A percentile compares a stretch with the other conserved stretches of the same genome.
Evolutionary conservation across 2,113 vertebrate species (phyloP).

Genomic region (Ictidomys tridecemlineatus): DNA sequence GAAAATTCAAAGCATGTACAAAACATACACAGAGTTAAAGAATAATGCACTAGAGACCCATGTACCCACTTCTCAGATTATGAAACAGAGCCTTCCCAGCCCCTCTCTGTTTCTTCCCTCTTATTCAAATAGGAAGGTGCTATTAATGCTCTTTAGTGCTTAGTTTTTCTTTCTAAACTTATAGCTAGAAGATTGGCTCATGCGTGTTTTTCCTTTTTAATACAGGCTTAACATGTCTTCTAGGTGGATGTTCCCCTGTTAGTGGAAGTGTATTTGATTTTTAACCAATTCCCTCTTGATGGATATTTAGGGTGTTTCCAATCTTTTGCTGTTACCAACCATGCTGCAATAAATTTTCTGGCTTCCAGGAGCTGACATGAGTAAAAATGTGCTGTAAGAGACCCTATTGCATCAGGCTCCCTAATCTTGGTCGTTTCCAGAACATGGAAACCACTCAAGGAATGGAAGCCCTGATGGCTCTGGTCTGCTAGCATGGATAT

Average conservation of each 20-base stretch:
- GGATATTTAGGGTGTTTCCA: slow-evolving; percentile 68
- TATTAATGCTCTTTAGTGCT: not conserved
- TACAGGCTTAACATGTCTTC: not conserved
- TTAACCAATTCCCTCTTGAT: not conserved
- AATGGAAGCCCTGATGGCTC: not conserved
- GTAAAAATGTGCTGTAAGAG: slow-evolving; percentile 43
- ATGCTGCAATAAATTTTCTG: slow-evolving; percentile 22
- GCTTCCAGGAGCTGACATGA: slow-evolving; percentile 58
- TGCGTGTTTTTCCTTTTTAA: not conserved
- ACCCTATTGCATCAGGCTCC: not conserved
- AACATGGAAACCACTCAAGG: not conserved
- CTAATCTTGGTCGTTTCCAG: not conserved
- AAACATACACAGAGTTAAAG: not conserved
- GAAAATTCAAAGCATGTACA: not conserved
- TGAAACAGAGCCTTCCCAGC: not conserved
- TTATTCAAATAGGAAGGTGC: not conserved
- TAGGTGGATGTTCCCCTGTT: not conserved
- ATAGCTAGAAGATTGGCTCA: not conserved
- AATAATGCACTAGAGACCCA: not conserved
- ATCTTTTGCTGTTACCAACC: not conserved
- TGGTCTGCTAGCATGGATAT: not conserved
- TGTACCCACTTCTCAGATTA: not conserved
- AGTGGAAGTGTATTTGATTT: not conserved
- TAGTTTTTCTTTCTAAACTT: not conserved
- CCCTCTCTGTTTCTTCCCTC: not conserved